These are phyloP conservation scores for Chelidonichthys spinosus DNA, from an alignment of 2,797 vertebrate genomes.

Conservation along the genomic window DNA sequence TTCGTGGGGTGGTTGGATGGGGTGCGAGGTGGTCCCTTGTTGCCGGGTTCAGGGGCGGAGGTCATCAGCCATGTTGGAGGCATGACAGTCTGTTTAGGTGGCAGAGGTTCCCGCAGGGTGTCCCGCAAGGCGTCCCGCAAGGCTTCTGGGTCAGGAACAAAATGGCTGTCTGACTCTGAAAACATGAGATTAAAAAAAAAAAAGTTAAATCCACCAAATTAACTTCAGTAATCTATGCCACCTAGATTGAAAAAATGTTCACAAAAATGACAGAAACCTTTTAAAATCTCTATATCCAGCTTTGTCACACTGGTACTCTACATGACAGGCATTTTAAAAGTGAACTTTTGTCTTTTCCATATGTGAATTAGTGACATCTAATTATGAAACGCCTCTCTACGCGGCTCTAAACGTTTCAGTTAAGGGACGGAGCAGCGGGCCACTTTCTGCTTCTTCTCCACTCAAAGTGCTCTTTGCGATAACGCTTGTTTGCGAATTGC, in stretches of 20 bases:
- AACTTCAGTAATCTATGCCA: not conserved
- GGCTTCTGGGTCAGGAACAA: constrained; percentile 83
- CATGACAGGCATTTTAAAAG: not conserved
- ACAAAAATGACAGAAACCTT: not conserved
- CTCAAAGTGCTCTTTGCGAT: constrained; percentile 41
- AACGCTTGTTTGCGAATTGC: constrained; percentile 71
- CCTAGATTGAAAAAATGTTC: not conserved
- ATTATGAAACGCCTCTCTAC: constrained; percentile 35
- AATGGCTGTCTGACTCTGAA: constrained; percentile 87
- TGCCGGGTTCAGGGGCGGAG: constrained; percentile 84
- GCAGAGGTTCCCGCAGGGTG: constrained; percentile 81
- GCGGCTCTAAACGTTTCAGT: constrained; percentile 54
- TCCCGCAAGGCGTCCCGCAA: constrained; percentile 85
- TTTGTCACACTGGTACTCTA: not conserved
- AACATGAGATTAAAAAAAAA: constrained; percentile 26
- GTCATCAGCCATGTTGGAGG: constrained; percentile 91
- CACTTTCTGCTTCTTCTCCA: constrained; percentile 52
- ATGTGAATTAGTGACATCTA: constrained; percentile 35
- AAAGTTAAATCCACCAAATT: not conserved
- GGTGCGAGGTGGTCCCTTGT: constrained; percentile 76
- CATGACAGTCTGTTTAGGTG: constrained; percentile 88
- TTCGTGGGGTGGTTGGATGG: constrained; percentile 73
- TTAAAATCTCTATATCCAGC: not conserved
- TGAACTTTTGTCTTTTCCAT: not conserved
- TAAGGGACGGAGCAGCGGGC: constrained; percentile 36